Base-by-base conservation (phyloP, 1,140 invertebrate species). In the Lepidurus arcticus region DNA sequence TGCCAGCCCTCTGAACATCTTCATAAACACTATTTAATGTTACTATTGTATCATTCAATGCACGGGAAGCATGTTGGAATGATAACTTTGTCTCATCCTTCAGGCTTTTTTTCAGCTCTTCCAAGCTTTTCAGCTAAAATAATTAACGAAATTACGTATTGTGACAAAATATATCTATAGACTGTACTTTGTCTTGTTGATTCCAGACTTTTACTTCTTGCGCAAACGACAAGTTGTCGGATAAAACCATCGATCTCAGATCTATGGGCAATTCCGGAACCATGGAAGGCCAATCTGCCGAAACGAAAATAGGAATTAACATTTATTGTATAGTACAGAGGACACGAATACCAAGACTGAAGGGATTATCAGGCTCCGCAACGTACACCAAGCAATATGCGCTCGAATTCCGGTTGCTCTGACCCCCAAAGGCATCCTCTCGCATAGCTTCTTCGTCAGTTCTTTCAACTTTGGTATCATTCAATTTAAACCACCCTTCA, bases 401-500 rank as follows among this genome's bases (percentile, higher is more conserved):
- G 13, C 53, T 65, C 9, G 53, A 65, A 16, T 65, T 65, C 13
- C 53, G 8, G 53, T 65, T 65, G 34, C 34, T 34, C 8, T 65
- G 16, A 16, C 53, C 53, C 16, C 53, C 53, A 65, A 65, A 65
- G 0, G 53, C 53, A 21, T n/a, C 53, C 6, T 65, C 13, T 65
- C 53, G 16, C 53, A 65, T 65, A 21, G 53, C 53, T 65, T 65
- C n/a, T 65, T 65, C 53, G 21, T 13, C 21, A n/a, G 53, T 65
- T 65, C 53, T 13, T 65, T 65, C 53, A 65, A 65, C 21, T 65
- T 65, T 65, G 53, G 53, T 65, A 16, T 65, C 53, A 16, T 65
- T 21, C 13, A 65, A 7, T 65, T 65, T 65, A 65, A 65, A 65
- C 53, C 53, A 65, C 16, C 13, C 21, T 13, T 65, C 9, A 21